A percentile compares a stretch with the other conserved stretches of the same genome.
Conservation (phyloP, 2,888 invertebrate species). For the Coecobrya sp. region DNA sequence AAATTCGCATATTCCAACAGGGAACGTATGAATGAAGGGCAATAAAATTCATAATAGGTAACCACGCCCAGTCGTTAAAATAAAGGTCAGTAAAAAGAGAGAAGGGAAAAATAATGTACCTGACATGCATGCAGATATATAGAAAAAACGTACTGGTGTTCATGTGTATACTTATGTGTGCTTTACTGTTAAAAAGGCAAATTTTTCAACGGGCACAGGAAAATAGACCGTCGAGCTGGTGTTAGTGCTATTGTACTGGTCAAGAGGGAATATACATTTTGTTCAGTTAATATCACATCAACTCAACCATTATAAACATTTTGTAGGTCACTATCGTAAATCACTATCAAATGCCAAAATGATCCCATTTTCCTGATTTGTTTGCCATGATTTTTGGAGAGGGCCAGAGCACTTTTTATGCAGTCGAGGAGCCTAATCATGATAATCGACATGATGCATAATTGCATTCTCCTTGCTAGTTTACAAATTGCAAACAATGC, state of each 20-base stretch:
- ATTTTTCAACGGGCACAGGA: background rate
- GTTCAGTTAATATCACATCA: conserved; percentile 75
- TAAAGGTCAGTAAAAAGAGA: conserved; percentile 71
- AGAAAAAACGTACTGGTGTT: background rate
- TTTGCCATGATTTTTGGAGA: background rate
- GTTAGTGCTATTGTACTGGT: background rate
- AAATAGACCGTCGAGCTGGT: conserved; percentile 30
- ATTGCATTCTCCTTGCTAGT: background rate
- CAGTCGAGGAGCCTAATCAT: background rate
- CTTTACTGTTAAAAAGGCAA: background rate
- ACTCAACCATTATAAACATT: conserved; percentile 67
- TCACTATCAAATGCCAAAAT: conserved; percentile 78
- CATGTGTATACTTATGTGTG: background rate
- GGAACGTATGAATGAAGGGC: conserved; percentile 70
- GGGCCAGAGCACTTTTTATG: background rate
- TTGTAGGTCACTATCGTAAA: conserved; percentile 77
- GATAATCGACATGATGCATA: background rate
- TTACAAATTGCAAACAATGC: background rate
- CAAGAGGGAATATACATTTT: conserved; percentile 48
- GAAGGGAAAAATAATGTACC: conserved; percentile 28
- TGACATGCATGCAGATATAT: conserved; percentile 65
- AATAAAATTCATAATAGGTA: conserved; percentile 80
- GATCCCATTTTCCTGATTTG: conserved; percentile 77
- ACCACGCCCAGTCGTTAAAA: conserved; percentile 79
- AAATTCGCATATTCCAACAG: conserved; percentile 55